Evolutionary conservation across 1,140 invertebrate genomes (phyloP).

Genomic region (Zaprionus capensis): DNA sequence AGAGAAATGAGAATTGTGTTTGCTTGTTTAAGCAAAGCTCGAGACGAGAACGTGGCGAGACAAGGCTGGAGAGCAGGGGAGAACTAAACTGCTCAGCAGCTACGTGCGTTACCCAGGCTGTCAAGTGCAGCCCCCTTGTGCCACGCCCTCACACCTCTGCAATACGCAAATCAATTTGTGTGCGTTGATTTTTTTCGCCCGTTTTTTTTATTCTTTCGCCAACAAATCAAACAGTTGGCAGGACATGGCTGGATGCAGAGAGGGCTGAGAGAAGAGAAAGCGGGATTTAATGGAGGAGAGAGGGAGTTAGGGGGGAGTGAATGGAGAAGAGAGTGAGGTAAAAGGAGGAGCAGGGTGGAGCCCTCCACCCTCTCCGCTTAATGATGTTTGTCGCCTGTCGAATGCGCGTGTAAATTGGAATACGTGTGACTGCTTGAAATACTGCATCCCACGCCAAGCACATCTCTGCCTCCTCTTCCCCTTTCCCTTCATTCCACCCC

Average conservation of each 20-base stretch:
- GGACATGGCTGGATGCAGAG: background rate
- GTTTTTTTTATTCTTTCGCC: conserved; percentile 20
- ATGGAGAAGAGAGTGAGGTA: no score
- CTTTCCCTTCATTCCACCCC: background rate
- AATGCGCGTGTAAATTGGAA: conserved; percentile 60
- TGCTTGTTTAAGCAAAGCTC: conserved; percentile 50
- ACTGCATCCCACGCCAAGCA: background rate
- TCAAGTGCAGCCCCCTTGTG: conserved; percentile 47
- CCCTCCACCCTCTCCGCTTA: conserved; percentile 32
- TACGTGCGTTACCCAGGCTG: conserved; percentile 51
- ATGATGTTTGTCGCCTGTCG: conserved; percentile 64
- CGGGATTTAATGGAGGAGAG: no score
- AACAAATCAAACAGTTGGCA: conserved; percentile 45
- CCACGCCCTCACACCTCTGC: conserved; percentile 21
- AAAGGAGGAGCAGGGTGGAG: no score
- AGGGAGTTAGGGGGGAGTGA: no score
- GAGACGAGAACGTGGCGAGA: background rate
- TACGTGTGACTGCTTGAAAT: conserved; percentile 44
- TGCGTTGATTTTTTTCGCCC: conserved; percentile 21
- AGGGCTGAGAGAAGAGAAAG: no score
- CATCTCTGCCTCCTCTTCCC: background rate
- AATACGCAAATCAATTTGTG: conserved; percentile 63
- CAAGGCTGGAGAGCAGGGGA: background rate
- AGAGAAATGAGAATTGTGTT: conserved; percentile 30
- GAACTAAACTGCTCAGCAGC: background rate